A percentile compares a stretch with the other conserved stretches of the same genome.
Evolutionary conservation across 2,888 invertebrate species (phyloP).

Genomic region (Drosophila nr. perissopoda): DNA sequence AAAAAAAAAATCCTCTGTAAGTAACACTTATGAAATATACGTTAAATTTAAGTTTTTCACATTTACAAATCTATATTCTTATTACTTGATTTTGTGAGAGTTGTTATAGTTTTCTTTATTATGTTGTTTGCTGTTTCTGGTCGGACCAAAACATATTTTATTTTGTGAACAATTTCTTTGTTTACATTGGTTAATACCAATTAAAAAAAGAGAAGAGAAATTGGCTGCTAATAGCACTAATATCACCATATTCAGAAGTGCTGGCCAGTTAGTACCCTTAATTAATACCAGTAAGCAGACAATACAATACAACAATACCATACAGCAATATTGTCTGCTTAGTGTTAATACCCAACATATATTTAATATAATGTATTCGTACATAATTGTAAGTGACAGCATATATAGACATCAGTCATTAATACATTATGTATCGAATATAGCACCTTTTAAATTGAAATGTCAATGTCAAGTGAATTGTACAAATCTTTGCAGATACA

Average conservation of each 20-base stretch:
- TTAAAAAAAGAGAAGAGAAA: background rate
- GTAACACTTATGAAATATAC: background rate
- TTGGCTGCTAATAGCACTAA: background rate
- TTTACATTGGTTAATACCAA: background rate
- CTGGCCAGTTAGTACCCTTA: background rate
- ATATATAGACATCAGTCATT: background rate
- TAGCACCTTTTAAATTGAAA: background rate
- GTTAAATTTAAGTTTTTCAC: background rate
- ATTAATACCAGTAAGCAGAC: too few relatives aligned
- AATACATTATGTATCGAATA: background rate
- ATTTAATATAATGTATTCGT: background rate
- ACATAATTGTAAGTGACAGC: background rate
- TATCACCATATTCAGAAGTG: background rate
- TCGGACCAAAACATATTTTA: background rate
- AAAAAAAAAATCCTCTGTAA: background rate
- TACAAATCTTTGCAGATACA: conserved; percentile 6
- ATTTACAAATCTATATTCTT: background rate
- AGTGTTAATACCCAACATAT: background rate
- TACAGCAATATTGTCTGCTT: too few relatives aligned
- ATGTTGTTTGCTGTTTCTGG: background rate
- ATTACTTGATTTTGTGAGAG: background rate
- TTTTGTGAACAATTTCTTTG: background rate
- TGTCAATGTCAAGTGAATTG: conserved; percentile 16
- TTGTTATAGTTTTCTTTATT: background rate
- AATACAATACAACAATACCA: too few relatives aligned